phyloP scores from a whole-genome alignment of 2,113 vertebrate genomes.

The Ardeotis arabs region DNA sequence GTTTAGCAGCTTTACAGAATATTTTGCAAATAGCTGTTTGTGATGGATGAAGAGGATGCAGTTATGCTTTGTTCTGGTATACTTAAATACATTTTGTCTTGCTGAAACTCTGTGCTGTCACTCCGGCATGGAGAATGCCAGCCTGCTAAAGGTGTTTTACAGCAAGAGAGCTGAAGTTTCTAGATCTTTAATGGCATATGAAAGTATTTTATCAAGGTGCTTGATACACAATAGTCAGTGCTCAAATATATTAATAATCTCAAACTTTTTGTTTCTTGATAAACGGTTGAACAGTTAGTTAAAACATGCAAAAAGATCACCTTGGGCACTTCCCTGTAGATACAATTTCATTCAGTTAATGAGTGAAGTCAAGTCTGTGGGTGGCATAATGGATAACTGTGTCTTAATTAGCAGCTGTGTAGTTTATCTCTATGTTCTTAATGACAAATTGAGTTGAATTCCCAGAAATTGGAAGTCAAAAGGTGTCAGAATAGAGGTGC shows the following conservation, averaged over 20 bases:
- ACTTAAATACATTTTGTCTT: background rate
- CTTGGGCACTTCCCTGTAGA: background rate
- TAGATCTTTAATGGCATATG: background rate
- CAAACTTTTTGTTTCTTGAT: background rate
- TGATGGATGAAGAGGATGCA: background rate
- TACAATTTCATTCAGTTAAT: background rate
- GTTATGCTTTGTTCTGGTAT: background rate
- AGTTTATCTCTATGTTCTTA: background rate
- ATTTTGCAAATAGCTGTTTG: fast-evolving
- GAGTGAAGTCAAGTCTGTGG: background rate
- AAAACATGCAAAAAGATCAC: background rate
- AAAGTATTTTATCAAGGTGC: background rate
- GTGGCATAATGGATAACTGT: background rate
- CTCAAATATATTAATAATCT: background rate
- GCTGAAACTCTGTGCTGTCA: too few relatives aligned
- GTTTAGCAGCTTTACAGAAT: background rate
- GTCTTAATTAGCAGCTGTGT: background rate
- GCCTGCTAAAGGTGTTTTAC: background rate
- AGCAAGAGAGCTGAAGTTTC: background rate
- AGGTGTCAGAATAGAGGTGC: background rate
- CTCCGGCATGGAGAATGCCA: too few relatives aligned
- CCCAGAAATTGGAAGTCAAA: background rate
- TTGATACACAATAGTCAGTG: background rate
- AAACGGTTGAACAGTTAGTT: background rate
- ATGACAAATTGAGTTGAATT: background rate